A percentile compares a stretch with the other conserved stretches of the same genome.
These are phyloP conservation scores for Amblyjoppa proteus DNA, from an alignment of 2,888 invertebrate genomes.

Conservation along the genomic window DNA sequence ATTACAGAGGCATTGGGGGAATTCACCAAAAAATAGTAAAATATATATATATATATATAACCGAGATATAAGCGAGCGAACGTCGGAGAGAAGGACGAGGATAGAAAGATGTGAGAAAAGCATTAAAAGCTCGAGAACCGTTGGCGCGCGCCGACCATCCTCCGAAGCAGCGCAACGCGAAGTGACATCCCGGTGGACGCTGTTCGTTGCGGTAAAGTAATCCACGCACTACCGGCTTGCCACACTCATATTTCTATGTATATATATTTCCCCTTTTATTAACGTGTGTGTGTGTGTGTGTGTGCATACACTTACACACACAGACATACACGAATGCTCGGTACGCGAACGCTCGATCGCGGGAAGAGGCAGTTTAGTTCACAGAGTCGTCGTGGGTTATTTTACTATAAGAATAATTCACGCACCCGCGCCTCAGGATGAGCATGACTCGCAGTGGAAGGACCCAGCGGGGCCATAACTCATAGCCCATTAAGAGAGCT, in stretches of 20 bases:
- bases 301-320: background rate
- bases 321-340: background rate
- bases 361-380: constrained; percentile 56
- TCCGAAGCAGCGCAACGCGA: constrained; percentile 47
- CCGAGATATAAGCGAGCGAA: constrained; percentile 5
- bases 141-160: constrained; percentile 27
- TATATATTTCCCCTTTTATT: constrained; percentile 11
- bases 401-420: constrained; percentile 59
- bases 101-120: constrained; percentile 38
- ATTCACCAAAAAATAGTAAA: constrained; percentile 4
- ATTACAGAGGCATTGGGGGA: constrained; percentile 43
- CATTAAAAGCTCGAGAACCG: constrained; percentile 48
- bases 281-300: background rate
- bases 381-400: constrained; percentile 36
- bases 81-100: background rate
- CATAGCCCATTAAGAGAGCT: constrained; percentile 83
- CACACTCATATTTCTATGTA: background rate
- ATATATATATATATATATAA: background rate
- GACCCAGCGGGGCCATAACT: constrained; percentile 79
- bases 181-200: constrained; percentile 49
- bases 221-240: constrained; percentile 25
- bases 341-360: constrained; percentile 11
- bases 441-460: constrained; percentile 56
- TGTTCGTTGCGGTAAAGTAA: constrained; percentile 51
- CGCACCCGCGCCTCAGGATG: constrained; percentile 37